Conservation (phyloP, 2,113 vertebrate genomes). For the Mola mola region DNA sequence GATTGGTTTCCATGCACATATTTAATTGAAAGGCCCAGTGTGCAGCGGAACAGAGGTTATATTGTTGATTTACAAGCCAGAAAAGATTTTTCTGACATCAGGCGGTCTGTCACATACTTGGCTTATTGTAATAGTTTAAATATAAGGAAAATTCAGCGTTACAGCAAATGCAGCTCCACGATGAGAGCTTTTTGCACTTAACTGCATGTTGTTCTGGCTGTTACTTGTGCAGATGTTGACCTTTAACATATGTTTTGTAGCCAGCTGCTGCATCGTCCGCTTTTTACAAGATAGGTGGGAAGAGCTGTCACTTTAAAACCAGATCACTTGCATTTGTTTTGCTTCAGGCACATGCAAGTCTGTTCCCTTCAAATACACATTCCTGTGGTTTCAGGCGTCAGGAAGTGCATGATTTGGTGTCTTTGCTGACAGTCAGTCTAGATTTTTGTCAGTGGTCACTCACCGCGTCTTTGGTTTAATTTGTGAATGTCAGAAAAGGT, state of each 20-base stretch:
- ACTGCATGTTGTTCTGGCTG: not conserved
- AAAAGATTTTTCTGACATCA: conserved; percentile 55
- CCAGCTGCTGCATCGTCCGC: not conserved
- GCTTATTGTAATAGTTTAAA: no score
- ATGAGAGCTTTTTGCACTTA: not conserved
- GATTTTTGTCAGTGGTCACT: no score
- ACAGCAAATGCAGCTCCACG: not conserved
- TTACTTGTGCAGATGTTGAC: not conserved
- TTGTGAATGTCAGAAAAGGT: no score
- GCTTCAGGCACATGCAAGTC: not conserved
- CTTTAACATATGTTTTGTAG: not conserved
- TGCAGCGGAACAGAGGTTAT: conserved; percentile 56
- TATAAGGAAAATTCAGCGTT: conserved; percentile 8
- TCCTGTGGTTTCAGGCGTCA: not conserved
- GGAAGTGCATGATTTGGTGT: not conserved
- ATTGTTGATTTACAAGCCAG: conserved; percentile 46
- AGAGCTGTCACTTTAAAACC: not conserved
- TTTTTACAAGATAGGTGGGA: not conserved
- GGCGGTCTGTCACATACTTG: conserved; percentile 34
- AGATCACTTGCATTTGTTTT: no score
- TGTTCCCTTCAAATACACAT: not conserved
- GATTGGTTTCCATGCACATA: no score
- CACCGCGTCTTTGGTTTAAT: no score
- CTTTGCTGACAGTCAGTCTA: not conserved
- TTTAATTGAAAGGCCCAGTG: conserved; percentile 33